Evolutionary conservation across 2,797 vertebrate species (phyloP).

Genomic region (Epinephelus malabaricus): DNA sequence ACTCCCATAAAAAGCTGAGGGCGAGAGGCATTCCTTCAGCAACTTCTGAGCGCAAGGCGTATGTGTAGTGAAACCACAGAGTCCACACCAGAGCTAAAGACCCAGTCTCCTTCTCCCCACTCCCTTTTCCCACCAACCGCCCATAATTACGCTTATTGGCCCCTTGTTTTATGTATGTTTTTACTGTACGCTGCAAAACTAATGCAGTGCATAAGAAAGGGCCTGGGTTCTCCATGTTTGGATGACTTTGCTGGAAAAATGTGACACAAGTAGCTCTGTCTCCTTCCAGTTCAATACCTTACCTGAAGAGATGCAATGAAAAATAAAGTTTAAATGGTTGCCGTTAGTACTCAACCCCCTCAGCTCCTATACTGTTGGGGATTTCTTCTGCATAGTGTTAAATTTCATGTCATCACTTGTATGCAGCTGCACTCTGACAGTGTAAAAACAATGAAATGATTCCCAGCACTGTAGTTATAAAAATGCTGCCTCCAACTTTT

Average conservation of each 20-base stretch:
- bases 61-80: slow-evolving; percentile 81
- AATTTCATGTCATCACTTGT: slow-evolving; percentile 57
- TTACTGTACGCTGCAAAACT: slow-evolving; percentile 69
- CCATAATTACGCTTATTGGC: slow-evolving; percentile 79
- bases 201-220: slow-evolving; percentile 42
- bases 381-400: slow-evolving; percentile 50
- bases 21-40: slow-evolving; percentile 80
- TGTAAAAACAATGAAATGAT: slow-evolving; percentile 59
- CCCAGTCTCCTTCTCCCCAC: slow-evolving; percentile 58
- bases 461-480: slow-evolving; percentile 36
- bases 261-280: slow-evolving; percentile 41
- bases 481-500: slow-evolving; percentile 35
- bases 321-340: slow-evolving; percentile 27
- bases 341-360: slow-evolving; percentile 25
- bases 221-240: slow-evolving; percentile 54
- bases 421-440: slow-evolving; percentile 60
- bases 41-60: slow-evolving; percentile 80
- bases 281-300: slow-evolving; percentile 33
- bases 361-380: slow-evolving; percentile 27
- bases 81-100: slow-evolving; percentile 77
- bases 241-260: slow-evolving; percentile 39
- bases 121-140: slow-evolving; percentile 79
- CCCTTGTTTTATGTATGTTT: slow-evolving; percentile 81
- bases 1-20: slow-evolving; percentile 84
- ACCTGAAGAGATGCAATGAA: slow-evolving; percentile 43